Base-by-base conservation (phyloP, 2,797 vertebrate species). In the Hoplostethus atlanticus region DNA sequence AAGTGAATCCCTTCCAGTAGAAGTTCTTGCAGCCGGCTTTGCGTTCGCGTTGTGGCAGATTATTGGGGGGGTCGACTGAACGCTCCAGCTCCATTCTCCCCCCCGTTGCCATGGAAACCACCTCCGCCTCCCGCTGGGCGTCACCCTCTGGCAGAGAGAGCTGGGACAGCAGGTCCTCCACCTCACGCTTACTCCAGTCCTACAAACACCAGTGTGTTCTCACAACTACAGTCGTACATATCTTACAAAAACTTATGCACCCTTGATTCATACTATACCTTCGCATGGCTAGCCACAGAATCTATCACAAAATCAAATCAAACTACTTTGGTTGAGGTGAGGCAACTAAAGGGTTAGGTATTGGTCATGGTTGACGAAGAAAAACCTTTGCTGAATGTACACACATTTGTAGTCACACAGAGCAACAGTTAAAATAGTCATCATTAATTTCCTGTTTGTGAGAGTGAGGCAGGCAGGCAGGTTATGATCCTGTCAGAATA, bases 1-100 rank as follows among this genome's bases (percentile, higher is more conserved):
- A 93, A 70, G 93, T 94, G 81, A 92, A 91, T 31, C 93, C 94
- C 67, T 95, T 95, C 94, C 94, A 95, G 84, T 94, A 95, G 91
- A 95, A 95, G 88, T 94, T 95, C 79, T 93, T 95, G 90, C 94
- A 95, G 71, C 92, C 93, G 0, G 92, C 90, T 81, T 95, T 95
- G 50, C 94, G 92, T 55, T 94, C 94, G 0, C 94, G 91, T 2
- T 91, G 85, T 0, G 88, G 87, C 12, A 90, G 48, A 77, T 53
- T 92, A 85, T 92, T 91, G 5, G 88, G 67, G 10, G 82, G 58
- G 3, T 94, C 93, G 0, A 81, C 88, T 0, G 94, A 94, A 13
- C 93, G 87, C 66, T 94, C 92, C 50, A 92, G 80, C 68, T 92
- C 91, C 77, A 88, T 40, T n/a, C 79, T 87, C 1, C 85, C 93